Evolutionary conservation across 2,797 vertebrate genomes (phyloP), one percentile per base, ranked within the genome.

Genomic region (Martes flavigula): DNA sequence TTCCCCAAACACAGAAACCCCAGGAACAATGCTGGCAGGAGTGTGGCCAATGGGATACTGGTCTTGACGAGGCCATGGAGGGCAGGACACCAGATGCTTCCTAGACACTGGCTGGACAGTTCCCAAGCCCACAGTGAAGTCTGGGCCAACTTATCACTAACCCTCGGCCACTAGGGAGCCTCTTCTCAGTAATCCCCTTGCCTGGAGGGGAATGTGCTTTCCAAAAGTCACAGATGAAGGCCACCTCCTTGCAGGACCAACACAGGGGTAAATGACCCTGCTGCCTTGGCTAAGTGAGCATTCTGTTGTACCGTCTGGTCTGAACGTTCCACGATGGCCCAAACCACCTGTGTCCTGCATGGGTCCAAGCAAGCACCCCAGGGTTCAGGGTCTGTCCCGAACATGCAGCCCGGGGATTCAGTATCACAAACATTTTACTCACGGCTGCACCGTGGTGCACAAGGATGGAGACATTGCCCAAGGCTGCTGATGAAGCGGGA

Each of bases 21-120:
- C 51, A 35, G 54, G 17, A 18, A 5, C 1, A 3, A 75, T 38
- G 40, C 68, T 30, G 17, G 11, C 3, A 12, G 23, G 11, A 3
- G 32, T 27, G 54, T 35, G 38, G 38, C 15, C 35, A 20, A 1
- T 0, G 15, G n/a, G 25, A 25, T 2, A 0, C 2, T 1, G 17
- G 27, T 46, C 32, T 12, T 4, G 1, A 18, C 0, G 43, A 40
- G 35, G n/a, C 4, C n/a, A 35, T 20, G 40, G 20, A 40, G 43
- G 20, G 7, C 58, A 48, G 6, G 8, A 6, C 18, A 46, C 32
- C 8, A 54, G 35, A 23, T 48, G 54, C 40, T 30, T 48, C 78
- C 17, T 14, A 0, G 12, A 10, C 12, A 4, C 88, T 2, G 15
- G 56, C 18, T 15, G 4, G 14, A 17, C 20, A 20, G 38, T 7